phyloP scores from a whole-genome alignment of 2,888 invertebrate species.

The Drosophila paramelanica region DNA sequence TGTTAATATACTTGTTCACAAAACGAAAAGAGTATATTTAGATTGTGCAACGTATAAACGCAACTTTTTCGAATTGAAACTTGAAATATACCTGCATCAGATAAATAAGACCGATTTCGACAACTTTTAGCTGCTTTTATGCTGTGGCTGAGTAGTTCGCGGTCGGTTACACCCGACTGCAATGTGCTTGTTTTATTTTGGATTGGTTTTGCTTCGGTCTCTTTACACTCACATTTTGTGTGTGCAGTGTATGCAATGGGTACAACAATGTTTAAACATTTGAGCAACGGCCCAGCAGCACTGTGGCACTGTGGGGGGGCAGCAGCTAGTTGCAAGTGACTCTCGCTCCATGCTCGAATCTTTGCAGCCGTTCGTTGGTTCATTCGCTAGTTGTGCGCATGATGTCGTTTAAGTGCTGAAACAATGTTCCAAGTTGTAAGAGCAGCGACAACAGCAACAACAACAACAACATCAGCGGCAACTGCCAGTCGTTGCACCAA shows the following conservation, averaged over 20 bases:
- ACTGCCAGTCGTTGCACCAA: slow-evolving; percentile 65
- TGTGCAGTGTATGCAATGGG: slow-evolving; percentile 38
- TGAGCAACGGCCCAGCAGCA: slow-evolving; percentile 43
- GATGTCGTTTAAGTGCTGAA: slow-evolving; percentile 80
- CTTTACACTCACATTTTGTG: slow-evolving; percentile 7
- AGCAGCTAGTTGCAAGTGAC: slow-evolving; percentile 26
- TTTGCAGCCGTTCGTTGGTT: slow-evolving; percentile 38
- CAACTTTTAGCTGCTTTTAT: no score
- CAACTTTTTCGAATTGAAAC: no score
- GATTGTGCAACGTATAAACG: no score
- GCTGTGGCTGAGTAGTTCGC: no score
- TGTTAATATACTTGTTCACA: not conserved
- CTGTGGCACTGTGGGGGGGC: slow-evolving; percentile 66
- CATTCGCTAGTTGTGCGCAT: slow-evolving; percentile 58
- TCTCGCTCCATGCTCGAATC: slow-evolving; percentile 33
- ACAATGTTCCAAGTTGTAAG: slow-evolving; percentile 80
- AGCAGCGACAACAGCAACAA: slow-evolving; percentile 61
- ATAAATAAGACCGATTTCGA: no score
- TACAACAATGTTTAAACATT: slow-evolving; percentile 73
- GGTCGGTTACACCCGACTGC: no score
- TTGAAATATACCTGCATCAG: no score
- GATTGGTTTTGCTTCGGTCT: slow-evolving; percentile 25
- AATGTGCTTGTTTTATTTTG: slow-evolving; percentile 21
- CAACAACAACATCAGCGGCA: slow-evolving; percentile 41
- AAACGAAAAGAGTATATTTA: no score